phyloP scores from a whole-genome alignment of 92 coral and sea anemone genomes.

The Hydrozoanthus gracilis region DNA sequence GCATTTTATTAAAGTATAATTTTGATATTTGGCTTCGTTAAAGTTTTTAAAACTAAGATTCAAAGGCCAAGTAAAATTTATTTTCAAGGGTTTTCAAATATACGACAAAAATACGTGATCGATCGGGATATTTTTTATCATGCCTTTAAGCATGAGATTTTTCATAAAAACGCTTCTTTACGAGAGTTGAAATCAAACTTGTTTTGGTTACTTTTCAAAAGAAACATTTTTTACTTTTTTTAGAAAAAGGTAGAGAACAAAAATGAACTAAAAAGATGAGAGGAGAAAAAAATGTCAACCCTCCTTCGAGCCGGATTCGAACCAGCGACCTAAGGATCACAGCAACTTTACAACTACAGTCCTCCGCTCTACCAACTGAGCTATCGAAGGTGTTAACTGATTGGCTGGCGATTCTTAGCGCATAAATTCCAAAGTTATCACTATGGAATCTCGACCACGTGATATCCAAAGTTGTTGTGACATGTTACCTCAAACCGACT shows the following conservation, averaged over 20 bases:
- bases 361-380: constrained; percentile 69
- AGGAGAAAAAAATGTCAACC: constrained; percentile 15
- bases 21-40: too few species aligned
- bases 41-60: too few species aligned
- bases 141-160: too few species aligned
- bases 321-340: constrained; percentile 80
- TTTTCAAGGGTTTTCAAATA: too few species aligned
- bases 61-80: too few species aligned
- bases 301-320: constrained; percentile 81
- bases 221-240: not conserved
- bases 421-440: not conserved
- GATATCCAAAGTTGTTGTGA: not conserved
- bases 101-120: too few species aligned
- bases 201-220: not conserved
- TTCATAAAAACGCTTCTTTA: too few species aligned
- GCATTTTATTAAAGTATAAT: too few species aligned
- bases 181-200: too few species aligned
- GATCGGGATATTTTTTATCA: too few species aligned
- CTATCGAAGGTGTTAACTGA: constrained; percentile 47
- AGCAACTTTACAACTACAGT: constrained; percentile 47
- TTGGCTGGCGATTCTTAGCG: accelerated
- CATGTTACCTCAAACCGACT: constrained; percentile 69
- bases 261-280: not conserved
- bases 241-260: not conserved
- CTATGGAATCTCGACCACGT: not conserved